Base-by-base conservation (phyloP, 2,888 invertebrate species). In the Anoncus sp. region DNA sequence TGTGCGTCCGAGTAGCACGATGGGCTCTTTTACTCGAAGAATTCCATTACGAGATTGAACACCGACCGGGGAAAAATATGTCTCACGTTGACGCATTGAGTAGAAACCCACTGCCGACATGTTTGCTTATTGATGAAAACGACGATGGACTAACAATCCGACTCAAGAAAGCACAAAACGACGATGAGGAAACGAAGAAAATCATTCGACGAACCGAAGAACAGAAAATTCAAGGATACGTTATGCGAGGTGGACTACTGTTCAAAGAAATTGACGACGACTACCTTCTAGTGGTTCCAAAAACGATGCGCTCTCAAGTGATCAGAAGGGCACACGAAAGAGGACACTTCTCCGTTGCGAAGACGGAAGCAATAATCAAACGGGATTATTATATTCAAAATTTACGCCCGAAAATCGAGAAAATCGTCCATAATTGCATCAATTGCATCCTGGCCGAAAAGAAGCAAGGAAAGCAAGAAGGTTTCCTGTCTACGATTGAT, bases 401-500 rank as follows among this genome's bases (percentile, higher is more conserved):
- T 3, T 20, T 51, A 53, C 49, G 53, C 1, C 31, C 10, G 20
- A 81, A 62, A n/a, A 55, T 81, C 1, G 81, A 81, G 45, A 77
- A 67, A 7, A 24, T 75, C 1, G n/a, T 82, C 1, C 31, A 12
- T 1, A 78, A 66, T 22, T 80, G 78, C 47, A 16, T 79, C 4
- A n/a, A 24, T 3, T 82, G 77, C 62, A 72, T 77, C 31, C 35
- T 75, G 31, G 73, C 73, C 24, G 71, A 74, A 20, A 73, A 38
- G 20, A 78, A 79, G 20, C 62, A 70, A 38, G 70, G 73, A 1
- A 90, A 87, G 66, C 81, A 85, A 31, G 88, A 89, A 81, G 88
- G 89, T 31, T 83, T 83, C 3, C 77, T 90, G 27, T 55, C 85
- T 49, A 80, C 85, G 0, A 85, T 91, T 4, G 82, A 85, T 12